Percentiles rank a stretch among this genome's conserved stretches.
Evolutionary conservation across 2,888 invertebrate genomes (phyloP).

Genomic region (Trachelus tabidus): DNA sequence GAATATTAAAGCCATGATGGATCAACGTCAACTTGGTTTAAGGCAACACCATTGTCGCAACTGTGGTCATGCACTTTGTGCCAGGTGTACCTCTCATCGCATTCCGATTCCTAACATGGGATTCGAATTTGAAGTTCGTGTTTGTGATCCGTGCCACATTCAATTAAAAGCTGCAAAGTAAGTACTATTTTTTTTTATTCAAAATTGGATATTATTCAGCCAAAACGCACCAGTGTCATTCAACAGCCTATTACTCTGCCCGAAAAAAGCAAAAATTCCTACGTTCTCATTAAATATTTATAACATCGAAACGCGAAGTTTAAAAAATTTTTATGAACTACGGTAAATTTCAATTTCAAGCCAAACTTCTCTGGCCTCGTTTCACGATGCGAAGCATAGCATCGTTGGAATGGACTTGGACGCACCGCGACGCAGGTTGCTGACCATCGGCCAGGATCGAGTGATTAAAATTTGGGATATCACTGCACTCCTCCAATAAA

Average conservation of each 20-base stretch:
- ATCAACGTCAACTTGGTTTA: constrained; percentile 90
- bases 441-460: constrained; percentile 95
- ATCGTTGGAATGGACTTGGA: constrained; percentile 90
- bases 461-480: constrained; percentile 95
- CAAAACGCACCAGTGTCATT: neutral
- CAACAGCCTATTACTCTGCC: neutral
- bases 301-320: neutral
- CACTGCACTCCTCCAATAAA: constrained; percentile 71
- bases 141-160: constrained; percentile 92
- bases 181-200: constrained; percentile 62
- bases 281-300: neutral
- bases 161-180: constrained; percentile 87
- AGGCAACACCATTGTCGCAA: constrained; percentile 92
- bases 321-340: neutral
- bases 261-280: neutral
- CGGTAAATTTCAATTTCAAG: constrained; percentile 65
- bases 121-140: constrained; percentile 96
- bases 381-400: constrained; percentile 95
- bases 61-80: constrained; percentile 97
- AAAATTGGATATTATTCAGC: neutral
- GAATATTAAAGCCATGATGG: constrained; percentile 99
- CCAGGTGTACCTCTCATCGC: constrained; percentile 88
- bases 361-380: constrained; percentile 90
- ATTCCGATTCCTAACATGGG: constrained; percentile 96
- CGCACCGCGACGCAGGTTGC: constrained; percentile 85